Evolutionary conservation across 1,140 invertebrate genomes (phyloP).

Genomic region (Drusus annulatus): DNA sequence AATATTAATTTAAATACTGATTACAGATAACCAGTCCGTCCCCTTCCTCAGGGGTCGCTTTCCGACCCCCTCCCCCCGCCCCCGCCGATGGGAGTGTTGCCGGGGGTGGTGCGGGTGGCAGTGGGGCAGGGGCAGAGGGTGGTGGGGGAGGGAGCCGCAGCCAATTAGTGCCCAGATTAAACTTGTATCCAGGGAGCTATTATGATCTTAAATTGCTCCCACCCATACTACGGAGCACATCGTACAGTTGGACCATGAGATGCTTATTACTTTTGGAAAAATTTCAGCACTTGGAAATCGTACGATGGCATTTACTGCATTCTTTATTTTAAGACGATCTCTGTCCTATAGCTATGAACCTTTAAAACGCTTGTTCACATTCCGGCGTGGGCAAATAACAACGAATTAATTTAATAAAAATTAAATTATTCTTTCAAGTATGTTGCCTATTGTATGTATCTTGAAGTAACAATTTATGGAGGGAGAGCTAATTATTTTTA

Average conservation of each 20-base stretch:
- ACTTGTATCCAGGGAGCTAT: slow-evolving; percentile 59
- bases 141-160: slow-evolving; percentile 35
- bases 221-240: slow-evolving; percentile 13
- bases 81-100: neutral
- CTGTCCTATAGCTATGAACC: too few relatives aligned
- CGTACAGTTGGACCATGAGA: neutral
- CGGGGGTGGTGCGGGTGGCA: neutral
- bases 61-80: neutral
- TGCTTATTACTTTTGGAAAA: too few relatives aligned
- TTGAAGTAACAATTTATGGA: too few relatives aligned
- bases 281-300: too few relatives aligned
- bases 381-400: too few relatives aligned
- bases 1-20: neutral
- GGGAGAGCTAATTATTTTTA: too few relatives aligned
- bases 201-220: slow-evolving; percentile 57
- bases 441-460: too few relatives aligned
- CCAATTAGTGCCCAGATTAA: slow-evolving; percentile 60
- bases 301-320: too few relatives aligned
- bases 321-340: too few relatives aligned
- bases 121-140: neutral
- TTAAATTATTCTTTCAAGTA: too few relatives aligned
- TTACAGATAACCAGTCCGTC: neutral
- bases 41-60: neutral
- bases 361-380: too few relatives aligned
- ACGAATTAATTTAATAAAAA: too few relatives aligned